These are phyloP conservation scores for Chymomyza amoena DNA, from an alignment of 2,888 invertebrate species.

Conservation along the genomic window DNA sequence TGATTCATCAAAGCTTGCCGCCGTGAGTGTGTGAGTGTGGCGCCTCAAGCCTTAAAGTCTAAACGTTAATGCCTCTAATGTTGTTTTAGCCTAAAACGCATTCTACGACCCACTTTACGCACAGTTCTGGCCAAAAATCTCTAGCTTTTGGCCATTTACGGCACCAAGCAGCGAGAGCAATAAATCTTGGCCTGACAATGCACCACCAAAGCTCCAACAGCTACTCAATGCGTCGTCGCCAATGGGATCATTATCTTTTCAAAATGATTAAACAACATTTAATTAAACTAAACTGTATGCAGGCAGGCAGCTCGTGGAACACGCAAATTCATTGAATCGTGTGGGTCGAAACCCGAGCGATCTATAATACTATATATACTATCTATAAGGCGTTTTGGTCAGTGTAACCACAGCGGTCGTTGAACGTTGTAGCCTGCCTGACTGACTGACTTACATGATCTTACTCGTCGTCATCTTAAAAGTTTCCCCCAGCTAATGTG, in stretches of 20 bases:
- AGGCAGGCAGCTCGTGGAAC: background rate
- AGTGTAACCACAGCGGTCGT: constrained; percentile 22
- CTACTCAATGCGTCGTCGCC: constrained; percentile 24
- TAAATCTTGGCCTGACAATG: background rate
- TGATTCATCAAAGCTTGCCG: constrained; percentile 66
- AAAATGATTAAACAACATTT: constrained; percentile 67
- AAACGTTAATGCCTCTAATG: constrained; percentile 33
- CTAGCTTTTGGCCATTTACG: constrained; percentile 44
- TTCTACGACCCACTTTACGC: constrained; percentile 63
- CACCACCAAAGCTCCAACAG: background rate
- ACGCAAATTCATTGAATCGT: background rate
- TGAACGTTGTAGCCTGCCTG: constrained; percentile 37
- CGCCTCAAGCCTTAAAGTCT: constrained; percentile 47
- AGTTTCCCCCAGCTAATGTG: background rate
- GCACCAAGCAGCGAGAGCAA: constrained; percentile 9
- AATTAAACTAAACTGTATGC: constrained; percentile 58
- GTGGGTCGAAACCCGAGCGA: background rate
- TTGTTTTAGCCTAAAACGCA: constrained; percentile 50
- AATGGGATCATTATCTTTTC: constrained; percentile 55
- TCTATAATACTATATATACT: no score
- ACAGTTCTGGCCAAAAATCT: constrained; percentile 56
- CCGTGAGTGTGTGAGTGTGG: constrained; percentile 45
- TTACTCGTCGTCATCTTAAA: constrained; percentile 42
- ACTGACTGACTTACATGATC: constrained; percentile 52
- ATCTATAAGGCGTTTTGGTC: background rate